Percentiles rank a stretch among this genome's conserved stretches.
Conservation (phyloP, 2,113 vertebrate genomes). For the Stigmatopora argus region DNA sequence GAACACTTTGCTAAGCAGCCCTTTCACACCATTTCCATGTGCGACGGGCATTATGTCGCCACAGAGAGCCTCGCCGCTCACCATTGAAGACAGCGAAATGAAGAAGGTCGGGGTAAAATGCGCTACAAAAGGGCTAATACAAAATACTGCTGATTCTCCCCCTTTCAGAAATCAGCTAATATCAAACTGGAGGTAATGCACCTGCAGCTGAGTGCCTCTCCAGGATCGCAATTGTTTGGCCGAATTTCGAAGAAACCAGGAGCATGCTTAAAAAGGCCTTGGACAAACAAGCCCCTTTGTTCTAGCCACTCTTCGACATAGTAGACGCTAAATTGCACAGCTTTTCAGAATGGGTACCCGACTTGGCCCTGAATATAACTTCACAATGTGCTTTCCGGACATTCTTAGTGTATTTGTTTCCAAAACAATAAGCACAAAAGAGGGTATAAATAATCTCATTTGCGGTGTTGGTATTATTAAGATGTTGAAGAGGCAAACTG, state of each 20-base stretch:
- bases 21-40: conserved; percentile 99
- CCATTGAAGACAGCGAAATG: conserved; percentile 99
- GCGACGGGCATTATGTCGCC: conserved; percentile 97
- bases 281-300: conserved; percentile 88
- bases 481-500: neutral
- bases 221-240: conserved; percentile 82
- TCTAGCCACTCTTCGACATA: conserved; percentile 73
- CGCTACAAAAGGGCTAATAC: conserved; percentile 99
- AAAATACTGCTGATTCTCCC: conserved; percentile 95
- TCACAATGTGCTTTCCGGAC: conserved; percentile 61
- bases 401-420: conserved; percentile 68
- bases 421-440: conserved; percentile 55
- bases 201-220: conserved; percentile 99
- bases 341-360: conserved; percentile 68
- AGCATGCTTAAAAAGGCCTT: conserved; percentile 74
- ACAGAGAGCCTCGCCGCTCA: conserved; percentile 93
- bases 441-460: conserved; percentile 60
- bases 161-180: conserved; percentile 90
- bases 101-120: conserved; percentile 98
- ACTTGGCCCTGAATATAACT: conserved; percentile 73
- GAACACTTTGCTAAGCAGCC: conserved; percentile 99
- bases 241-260: conserved; percentile 82
- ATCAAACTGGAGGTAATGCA: conserved; percentile 97
- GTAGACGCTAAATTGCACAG: conserved; percentile 81
- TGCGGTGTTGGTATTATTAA: conserved; percentile 45